Evolutionary conservation across 2,797 vertebrate genomes (phyloP), one percentile per base, ranked within the genome.

Genomic region (Alexandromys oeconomus): DNA sequence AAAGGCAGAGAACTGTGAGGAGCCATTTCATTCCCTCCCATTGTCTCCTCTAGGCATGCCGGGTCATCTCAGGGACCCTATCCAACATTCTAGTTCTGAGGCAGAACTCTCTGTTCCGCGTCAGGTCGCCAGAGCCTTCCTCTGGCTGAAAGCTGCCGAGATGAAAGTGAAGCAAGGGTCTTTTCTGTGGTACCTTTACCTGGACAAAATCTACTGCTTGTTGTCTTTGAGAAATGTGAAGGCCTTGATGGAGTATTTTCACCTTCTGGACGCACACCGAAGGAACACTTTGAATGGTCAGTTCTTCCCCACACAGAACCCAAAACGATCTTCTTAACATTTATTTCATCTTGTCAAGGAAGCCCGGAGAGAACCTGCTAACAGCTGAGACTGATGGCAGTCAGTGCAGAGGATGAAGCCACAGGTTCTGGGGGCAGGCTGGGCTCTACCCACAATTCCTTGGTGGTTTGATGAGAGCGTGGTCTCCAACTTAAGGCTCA

Each of bases 121-220:
- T 17, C 54, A 27, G 87, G 92, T 87, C 2, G 54, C 23, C 77
- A 48, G 65, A 59, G 82, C n/a, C 1, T 65, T 84, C n/a, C 1
- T 73, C 86, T 0, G 6, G 77, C 27, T 34, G n/a, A 19, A 13
- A 63, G 59, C 31, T 4, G 19, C n/a, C 0, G 0, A 43, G 54
- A 95, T 96, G 96, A 95, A 95, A 51, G 87, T 98, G 96, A 98
- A 37, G 77, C 7, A 80, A 34, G 97, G 84, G 4, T 97, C 97
- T 0, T 97, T 98, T 63, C 95, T 98, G 89, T 98, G 98, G 95
- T 96, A 87, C 80, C 96, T 98, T 23, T 91, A 31, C 29, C 97
- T 98, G 85, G 98, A 97, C 94, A 98, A 96, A 73, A 63, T 57
- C 0, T 92, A 96, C 27, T 94, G 93, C 84, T 74, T 98, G 23